Evolutionary conservation across 1,140 invertebrate genomes (phyloP).

Genomic region (Bemisia tabaci): DNA sequence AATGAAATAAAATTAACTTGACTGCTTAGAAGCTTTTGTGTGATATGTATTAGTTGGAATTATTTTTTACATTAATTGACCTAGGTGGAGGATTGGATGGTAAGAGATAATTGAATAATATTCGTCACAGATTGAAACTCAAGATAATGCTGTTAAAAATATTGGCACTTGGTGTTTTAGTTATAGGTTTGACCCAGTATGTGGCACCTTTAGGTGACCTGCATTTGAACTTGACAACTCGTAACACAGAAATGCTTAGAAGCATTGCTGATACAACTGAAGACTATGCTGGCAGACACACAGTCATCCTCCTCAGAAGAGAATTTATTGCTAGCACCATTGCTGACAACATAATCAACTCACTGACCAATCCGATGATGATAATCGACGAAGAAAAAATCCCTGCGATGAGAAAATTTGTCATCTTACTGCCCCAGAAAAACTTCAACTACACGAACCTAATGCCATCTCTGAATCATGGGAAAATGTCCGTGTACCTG

Average conservation of each 20-base stretch:
- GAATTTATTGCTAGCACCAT: background rate
- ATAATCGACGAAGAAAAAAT: constrained; percentile 2
- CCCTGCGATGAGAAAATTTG: background rate
- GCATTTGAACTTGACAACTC: background rate
- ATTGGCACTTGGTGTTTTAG: no score
- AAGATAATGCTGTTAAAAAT: no score
- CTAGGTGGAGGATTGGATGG: no score
- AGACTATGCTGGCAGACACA: background rate
- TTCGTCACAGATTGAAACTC: no score
- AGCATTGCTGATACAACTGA: background rate
- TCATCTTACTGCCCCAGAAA: background rate
- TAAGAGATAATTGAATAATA: no score
- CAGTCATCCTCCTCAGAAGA: background rate
- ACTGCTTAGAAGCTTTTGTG: no score
- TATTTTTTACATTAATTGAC: no score
- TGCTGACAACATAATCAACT: background rate
- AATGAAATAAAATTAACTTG: no score
- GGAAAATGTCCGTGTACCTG: background rate
- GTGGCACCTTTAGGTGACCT: no score
- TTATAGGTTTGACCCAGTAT: no score
- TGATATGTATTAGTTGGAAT: no score
- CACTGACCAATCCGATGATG: background rate
- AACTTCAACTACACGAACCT: background rate
- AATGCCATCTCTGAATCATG: background rate
- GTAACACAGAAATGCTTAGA: background rate